Base-by-base conservation (phyloP, 1,140 invertebrate species). In the Drosophila nigrodunni region DNA sequence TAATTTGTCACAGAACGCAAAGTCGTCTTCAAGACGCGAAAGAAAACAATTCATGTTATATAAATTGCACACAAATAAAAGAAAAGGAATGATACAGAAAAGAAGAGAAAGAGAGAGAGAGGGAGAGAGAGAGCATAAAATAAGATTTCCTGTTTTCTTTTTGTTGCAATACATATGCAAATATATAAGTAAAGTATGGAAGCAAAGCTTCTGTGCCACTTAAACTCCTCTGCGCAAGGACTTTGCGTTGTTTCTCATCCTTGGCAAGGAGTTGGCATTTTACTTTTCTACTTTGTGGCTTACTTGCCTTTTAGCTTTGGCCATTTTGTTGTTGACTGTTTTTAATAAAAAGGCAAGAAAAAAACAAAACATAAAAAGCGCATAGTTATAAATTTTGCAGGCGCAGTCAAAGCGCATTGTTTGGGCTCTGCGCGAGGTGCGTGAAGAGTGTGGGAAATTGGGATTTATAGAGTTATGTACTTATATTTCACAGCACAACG, bases 231-330 rank as follows among this genome's bases (percentile, higher is more conserved):
- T 78, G 81, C 80, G 75, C 74, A 77, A 77, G 65, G 57, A 77
- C 67, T 71, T 87, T 73, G 73, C 49, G 64, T 64, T 65, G 58
- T 39, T 55, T 69, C 66, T 74, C 59, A 64, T 75, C 60, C 73
- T 71, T 71, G 73, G 73, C 58, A 73, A 79, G 72, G 80, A 87
- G 79, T 88, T 87, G 83, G 68, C 72, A 87, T 87, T 87, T 87
- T 82, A 87, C 82, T 88, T 87, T 87, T 82, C 83, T 80, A 87
- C 82, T 87, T 87, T 87, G 82, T 88, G 82, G 82, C 83, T 87
- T 87, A 87, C 82, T 87, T 87, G 83, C 83, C 80, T 88, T 82
- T 86, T 86, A 78, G 82, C 82, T 86, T 86, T 87, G 86, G 75
- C 82, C 82, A 82, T 86, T 86, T 70, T 69, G 72, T 46, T 74